Evolutionary conservation across 2,113 vertebrate genomes (phyloP), one percentile per base, ranked within the genome.

Genomic region (Fregata magnificens): DNA sequence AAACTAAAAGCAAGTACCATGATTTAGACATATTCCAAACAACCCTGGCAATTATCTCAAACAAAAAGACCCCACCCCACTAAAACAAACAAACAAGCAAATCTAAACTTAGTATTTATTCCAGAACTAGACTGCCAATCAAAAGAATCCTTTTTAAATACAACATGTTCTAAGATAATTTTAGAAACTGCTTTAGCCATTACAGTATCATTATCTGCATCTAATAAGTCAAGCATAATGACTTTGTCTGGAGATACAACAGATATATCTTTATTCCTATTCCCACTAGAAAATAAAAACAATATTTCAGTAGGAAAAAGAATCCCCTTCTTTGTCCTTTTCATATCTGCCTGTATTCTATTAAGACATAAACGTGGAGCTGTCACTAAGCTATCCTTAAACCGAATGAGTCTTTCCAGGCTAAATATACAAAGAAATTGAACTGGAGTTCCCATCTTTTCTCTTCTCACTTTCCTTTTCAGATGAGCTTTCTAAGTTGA

Each of bases 21-120:
- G 7, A 55, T 55, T 40, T 77, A 59, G 20, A 71, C 18, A 16
- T 49, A 65, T 55, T 81, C 72, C 24, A 66, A 55, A 40, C 7
- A 90, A 58, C 24, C 38, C 34, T n/a, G 24, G 26, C 10, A 90
- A 87, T 59, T 29, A 65, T 13, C 14, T 42, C 19, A 58, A 34
- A 56, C 11, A 56, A 42, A n/a, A 61, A 28, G 25, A 4, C 1
- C 3, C 1, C 6, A 15, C 19, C 15, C 4, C 6, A n/a, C 5
- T 17, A 42, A 40, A 45, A n/a, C 40, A 14, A 22, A 56, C 31
- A 40, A 24, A 52, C n/a, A n/a, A n/a, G n/a, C n/a, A 16, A 42
- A n/a, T 20, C 22, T 21, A 28, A 67, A 50, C 7, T 55, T 67
- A 36, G 6, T 44, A 76, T 71, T 84, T 61, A n/a, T 56, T 71